Evolutionary conservation across 2,113 vertebrate genomes (phyloP).

Genomic region (Perccottus glenii): DNA sequence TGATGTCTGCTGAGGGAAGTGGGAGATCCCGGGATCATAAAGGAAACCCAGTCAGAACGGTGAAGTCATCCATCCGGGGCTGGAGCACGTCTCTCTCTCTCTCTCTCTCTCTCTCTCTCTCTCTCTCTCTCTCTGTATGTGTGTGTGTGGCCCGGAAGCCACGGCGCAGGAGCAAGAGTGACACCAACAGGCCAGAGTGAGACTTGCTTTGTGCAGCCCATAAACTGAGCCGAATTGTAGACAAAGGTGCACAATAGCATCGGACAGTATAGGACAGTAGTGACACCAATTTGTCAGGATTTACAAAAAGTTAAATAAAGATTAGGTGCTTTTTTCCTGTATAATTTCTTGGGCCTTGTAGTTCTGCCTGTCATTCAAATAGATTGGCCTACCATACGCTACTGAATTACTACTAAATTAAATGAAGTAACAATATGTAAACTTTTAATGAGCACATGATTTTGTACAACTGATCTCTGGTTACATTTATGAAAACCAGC

Average conservation of each 20-base stretch:
- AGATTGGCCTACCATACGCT: too few species aligned
- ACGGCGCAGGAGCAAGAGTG: constrained; percentile 67
- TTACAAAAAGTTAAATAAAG: too few species aligned
- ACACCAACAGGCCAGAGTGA: constrained; percentile 74
- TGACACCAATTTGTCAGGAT: too few species aligned
- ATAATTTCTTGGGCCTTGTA: too few species aligned
- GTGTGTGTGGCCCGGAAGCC: constrained; percentile 20
- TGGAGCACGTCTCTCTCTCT: constrained; percentile 62
- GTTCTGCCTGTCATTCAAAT: too few species aligned
- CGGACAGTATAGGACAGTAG: too few species aligned
- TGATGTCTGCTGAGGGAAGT: constrained; percentile 83
- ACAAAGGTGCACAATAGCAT: too few species aligned
- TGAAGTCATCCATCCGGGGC: constrained; percentile 97
- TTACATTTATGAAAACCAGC: constrained; percentile 23
- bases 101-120: constrained; percentile 48
- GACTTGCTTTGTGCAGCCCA: constrained; percentile 21
- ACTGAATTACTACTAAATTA: too few species aligned
- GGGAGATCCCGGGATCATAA: constrained; percentile 94
- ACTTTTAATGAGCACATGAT: constrained; percentile 36
- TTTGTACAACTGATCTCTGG: constrained; percentile 18
- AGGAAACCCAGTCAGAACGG: constrained; percentile 92
- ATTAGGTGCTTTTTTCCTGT: too few species aligned
- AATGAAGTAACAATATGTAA: constrained; percentile 14
- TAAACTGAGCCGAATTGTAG: too few species aligned
- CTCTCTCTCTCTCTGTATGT: constrained; percentile 52